A percentile compares a stretch with the other conserved stretches of the same genome.
Evolutionary conservation across 2,888 invertebrate genomes (phyloP).

Genomic region (Idaea dimidiata): DNA sequence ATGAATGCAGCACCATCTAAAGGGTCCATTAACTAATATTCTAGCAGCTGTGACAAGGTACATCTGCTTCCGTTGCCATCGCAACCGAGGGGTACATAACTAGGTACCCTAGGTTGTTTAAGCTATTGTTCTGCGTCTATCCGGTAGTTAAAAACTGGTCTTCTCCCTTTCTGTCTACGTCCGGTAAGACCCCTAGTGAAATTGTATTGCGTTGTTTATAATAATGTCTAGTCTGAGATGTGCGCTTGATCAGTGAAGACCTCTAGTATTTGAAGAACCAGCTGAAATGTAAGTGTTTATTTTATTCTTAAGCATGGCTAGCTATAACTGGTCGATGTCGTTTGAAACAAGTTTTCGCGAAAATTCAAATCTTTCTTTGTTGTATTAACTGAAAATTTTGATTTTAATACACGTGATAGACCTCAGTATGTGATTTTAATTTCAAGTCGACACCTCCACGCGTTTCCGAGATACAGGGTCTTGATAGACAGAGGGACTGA

Average conservation of each 20-base stretch:
- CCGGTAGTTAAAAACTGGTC: background rate
- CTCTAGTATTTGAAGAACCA: background rate
- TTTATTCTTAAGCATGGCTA: background rate
- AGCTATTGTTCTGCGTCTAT: background rate
- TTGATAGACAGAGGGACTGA: too few relatives aligned
- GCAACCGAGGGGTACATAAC: background rate
- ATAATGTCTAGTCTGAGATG: background rate
- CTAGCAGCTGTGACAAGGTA: background rate
- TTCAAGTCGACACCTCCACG: too few relatives aligned
- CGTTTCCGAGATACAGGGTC: too few relatives aligned
- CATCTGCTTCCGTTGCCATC: slow-evolving; percentile 12
- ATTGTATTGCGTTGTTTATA: background rate
- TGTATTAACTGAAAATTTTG: too few relatives aligned
- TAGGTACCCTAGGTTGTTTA: background rate
- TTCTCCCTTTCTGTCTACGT: background rate
- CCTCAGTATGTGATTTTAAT: too few relatives aligned
- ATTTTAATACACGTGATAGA: too few relatives aligned
- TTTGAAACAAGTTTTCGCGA: background rate
- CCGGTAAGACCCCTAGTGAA: background rate
- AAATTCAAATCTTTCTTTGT: too few relatives aligned
- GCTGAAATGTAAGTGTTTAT: background rate
- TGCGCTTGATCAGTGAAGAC: background rate
- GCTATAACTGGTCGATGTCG: background rate
- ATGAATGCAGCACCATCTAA: too few relatives aligned
- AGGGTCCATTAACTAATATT: background rate